These are phyloP conservation scores for Dolichomitus sp. DNA, from an alignment of 2,888 invertebrate genomes.

Conservation along the genomic window DNA sequence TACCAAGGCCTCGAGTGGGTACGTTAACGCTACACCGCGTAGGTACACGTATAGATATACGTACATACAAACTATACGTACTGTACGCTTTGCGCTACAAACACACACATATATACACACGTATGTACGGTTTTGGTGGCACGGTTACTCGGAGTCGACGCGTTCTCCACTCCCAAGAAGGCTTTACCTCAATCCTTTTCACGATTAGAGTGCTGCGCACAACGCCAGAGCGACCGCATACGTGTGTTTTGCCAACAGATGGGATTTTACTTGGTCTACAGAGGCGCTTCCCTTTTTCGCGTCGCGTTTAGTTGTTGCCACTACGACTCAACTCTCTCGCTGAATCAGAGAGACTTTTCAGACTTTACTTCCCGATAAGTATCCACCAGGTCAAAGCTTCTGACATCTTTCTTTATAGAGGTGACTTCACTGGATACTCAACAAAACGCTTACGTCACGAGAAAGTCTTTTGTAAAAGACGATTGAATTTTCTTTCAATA, in stretches of 20 bases:
- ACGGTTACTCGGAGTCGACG: constrained; percentile 42
- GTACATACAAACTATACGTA: background rate
- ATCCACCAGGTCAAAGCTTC: constrained; percentile 3
- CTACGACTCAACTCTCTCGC: constrained; percentile 22
- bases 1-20: constrained; percentile 51
- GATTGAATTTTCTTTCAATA: constrained; percentile 48
- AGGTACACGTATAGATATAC: constrained; percentile 8
- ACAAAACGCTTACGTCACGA: constrained; percentile 37
- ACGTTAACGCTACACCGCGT: constrained; percentile 52
- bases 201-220: constrained; percentile 63
- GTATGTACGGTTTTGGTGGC: constrained; percentile 14
- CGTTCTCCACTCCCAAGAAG: constrained; percentile 47
- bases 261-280: constrained; percentile 52
- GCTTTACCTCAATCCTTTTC: constrained; percentile 65
- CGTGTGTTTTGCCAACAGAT: constrained; percentile 62
- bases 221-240: constrained; percentile 33
- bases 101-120: constrained; percentile 22
- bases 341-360: constrained; percentile 40
- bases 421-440: constrained; percentile 9
- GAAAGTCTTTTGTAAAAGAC: constrained; percentile 23
- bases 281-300: constrained; percentile 37
- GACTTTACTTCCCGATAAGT: constrained; percentile 24
- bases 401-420: background rate
- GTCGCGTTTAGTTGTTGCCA: constrained; percentile 6
- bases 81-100: constrained; percentile 20